Evolutionary conservation across 2,888 invertebrate species (phyloP).

Genomic region (Macrosoma leucophasiata): DNA sequence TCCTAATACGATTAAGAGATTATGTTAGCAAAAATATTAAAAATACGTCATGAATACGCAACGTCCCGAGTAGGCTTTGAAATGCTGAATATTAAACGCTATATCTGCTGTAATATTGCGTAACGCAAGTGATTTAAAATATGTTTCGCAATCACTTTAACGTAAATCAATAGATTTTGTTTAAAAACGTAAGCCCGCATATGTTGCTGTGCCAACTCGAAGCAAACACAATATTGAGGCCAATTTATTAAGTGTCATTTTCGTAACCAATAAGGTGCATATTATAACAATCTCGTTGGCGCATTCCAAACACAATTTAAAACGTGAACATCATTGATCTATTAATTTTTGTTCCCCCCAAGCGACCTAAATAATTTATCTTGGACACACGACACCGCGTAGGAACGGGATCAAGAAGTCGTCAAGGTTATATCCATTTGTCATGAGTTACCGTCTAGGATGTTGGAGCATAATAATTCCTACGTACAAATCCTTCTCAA

Average conservation of each 20-base stretch:
- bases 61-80: neutral
- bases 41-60: slow-evolving; percentile 6
- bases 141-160: no score
- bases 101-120: no score
- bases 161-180: no score
- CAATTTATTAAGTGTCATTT: no score
- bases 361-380: slow-evolving; percentile 55
- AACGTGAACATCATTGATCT: slow-evolving; percentile 31
- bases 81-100: no score
- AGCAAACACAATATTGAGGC: no score
- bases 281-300: no score
- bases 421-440: slow-evolving; percentile 70
- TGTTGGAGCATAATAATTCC: slow-evolving; percentile 30
- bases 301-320: slow-evolving; percentile 31
- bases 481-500: slow-evolving; percentile 26
- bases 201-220: no score
- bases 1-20: slow-evolving; percentile 56
- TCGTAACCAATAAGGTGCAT: no score
- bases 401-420: slow-evolving; percentile 66
- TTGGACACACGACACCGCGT: slow-evolving; percentile 54
- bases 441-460: slow-evolving; percentile 54
- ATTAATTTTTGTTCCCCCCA: slow-evolving; percentile 44
- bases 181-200: no score
- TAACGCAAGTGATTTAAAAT: no score
- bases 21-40: slow-evolving; percentile 38